A percentile compares a stretch with the other conserved stretches of the same genome.
Evolutionary conservation across 2,797 vertebrate genomes (phyloP).

Genomic region (Sebastes ruberrimus): DNA sequence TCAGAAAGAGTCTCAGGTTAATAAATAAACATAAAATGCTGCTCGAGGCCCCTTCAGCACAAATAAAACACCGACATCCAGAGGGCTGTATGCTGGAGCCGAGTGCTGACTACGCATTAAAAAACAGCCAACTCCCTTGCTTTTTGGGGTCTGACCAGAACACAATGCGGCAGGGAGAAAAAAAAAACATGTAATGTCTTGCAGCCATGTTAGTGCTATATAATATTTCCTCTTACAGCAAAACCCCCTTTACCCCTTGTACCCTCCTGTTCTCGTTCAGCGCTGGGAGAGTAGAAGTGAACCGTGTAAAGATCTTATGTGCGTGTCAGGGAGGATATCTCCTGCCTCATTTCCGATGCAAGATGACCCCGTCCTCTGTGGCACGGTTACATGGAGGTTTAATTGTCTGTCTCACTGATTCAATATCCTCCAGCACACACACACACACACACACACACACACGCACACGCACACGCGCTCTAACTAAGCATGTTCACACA

Average conservation of each 20-base stretch:
- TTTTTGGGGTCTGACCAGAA: slow-evolving; percentile 32
- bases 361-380: slow-evolving; percentile 16
- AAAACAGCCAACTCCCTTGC: slow-evolving; percentile 35
- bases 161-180: slow-evolving; percentile 1
- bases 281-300: slow-evolving; percentile 13
- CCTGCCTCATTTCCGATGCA: slow-evolving; percentile 16
- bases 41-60: slow-evolving; percentile 10
- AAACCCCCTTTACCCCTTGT: neutral
- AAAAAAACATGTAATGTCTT: neutral
- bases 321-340: slow-evolving; percentile 22
- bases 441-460: too few species aligned
- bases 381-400: slow-evolving; percentile 17
- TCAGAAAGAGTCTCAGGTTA: neutral
- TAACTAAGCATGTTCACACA: too few species aligned
- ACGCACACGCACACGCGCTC: neutral
- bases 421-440: neutral
- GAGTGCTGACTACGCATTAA: slow-evolving; percentile 43
- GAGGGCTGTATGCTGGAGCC: slow-evolving; percentile 8
- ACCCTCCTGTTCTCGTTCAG: neutral
- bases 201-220: neutral
- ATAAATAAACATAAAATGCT: slow-evolving; percentile 5
- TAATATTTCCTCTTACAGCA: neutral
- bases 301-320: slow-evolving; percentile 33
- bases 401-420: slow-evolving; percentile 42
- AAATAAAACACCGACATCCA: slow-evolving; percentile 19